phyloP scores from a whole-genome alignment of 2,888 invertebrate species.

The Drosophila maculinotata region DNA sequence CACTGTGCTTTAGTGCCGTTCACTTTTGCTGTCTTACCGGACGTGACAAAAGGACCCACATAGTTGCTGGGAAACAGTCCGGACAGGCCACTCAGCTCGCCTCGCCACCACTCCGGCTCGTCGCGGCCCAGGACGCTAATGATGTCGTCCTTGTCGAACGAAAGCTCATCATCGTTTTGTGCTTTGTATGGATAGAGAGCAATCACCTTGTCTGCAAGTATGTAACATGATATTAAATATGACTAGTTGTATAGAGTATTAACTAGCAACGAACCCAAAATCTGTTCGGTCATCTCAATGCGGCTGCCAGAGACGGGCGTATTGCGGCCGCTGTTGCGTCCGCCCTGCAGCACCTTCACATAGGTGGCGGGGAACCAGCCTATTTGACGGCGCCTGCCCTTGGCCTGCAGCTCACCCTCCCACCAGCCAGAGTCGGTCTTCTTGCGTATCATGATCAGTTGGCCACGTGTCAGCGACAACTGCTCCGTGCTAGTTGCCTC shows the following conservation, averaged over 20 bases:
- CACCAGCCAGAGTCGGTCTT: conserved; percentile 99
- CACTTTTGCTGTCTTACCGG: conserved; percentile 83
- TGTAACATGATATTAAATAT: neutral
- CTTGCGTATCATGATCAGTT: conserved; percentile 97
- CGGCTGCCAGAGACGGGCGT: conserved; percentile 90
- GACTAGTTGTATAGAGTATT: neutral
- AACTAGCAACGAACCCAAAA: conserved; percentile 77
- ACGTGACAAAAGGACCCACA: conserved; percentile 89
- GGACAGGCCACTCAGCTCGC: conserved; percentile 94
- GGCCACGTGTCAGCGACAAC: conserved; percentile 94
- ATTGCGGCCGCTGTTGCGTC: conserved; percentile 89
- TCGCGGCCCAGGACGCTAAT: conserved; percentile 95
- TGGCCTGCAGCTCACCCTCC: conserved; percentile 98
- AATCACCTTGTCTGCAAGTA: conserved; percentile 91
- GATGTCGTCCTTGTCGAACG: conserved; percentile 95
- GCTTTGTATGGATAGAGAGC: conserved; percentile 97
- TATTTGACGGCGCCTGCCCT: conserved; percentile 94
- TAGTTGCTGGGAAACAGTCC: conserved; percentile 99
- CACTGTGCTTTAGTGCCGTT: conserved; percentile 80
- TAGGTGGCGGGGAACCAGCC: conserved; percentile 99
- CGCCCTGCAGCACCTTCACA: conserved; percentile 92
- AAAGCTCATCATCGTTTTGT: conserved; percentile 97
- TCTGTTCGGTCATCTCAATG: conserved; percentile 87
- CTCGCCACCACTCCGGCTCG: conserved; percentile 99
- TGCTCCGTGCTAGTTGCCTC: conserved; percentile 97